Evolutionary conservation across 2,113 vertebrate species (phyloP), one percentile per base, ranked within the genome.

Genomic region (Athene cunicularia): DNA sequence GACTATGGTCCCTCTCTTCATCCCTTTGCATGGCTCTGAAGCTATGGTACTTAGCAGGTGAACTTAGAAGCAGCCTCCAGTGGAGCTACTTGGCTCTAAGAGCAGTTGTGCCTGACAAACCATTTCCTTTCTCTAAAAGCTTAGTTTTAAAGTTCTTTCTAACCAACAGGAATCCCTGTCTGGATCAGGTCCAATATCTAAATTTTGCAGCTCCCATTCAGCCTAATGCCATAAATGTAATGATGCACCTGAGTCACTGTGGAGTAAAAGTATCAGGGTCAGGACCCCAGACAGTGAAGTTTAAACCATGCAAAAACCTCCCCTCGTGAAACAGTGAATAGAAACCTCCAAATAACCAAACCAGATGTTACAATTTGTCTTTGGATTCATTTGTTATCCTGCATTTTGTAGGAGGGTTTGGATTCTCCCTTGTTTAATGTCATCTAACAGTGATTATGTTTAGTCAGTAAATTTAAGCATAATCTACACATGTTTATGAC

Each of bases 381-480:
- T 84, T 80, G 55, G 76, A 91, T 53, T 59, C 6, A 80, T 93
- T 59, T 68, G 67, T 53, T 90, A 88, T 19, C 30, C n/a, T 71
- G 32, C 12, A 81, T 76, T 93, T 39, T 84, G 33, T 73, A 80
- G 43, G 39, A 93, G 68, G 23, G 68, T 71, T 88, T 79, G 28
- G 39, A 56, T 85, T 96, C 68, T 86, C 33, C 21, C 6, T 88
- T 80, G 95, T 79, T 89, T 53, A 90, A 76, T 79, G n/a, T 52
- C 27, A 95, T 81, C 79, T 39, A 84, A 66, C 30, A 86, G 45
- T 92, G 60, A 97, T 56, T 96, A 86, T 85, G 56, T 95, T 97
- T 96, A 90, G 95, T 90, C 91, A 88, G 76, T 97, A 95, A 96
- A 96, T 96, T 96, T 93, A 74, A 97, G 67, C 58, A 74, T 86